Evolutionary conservation across 2,888 invertebrate genomes (phyloP), one percentile per base, ranked within the genome.

Genomic region (Neelides folsomi): DNA sequence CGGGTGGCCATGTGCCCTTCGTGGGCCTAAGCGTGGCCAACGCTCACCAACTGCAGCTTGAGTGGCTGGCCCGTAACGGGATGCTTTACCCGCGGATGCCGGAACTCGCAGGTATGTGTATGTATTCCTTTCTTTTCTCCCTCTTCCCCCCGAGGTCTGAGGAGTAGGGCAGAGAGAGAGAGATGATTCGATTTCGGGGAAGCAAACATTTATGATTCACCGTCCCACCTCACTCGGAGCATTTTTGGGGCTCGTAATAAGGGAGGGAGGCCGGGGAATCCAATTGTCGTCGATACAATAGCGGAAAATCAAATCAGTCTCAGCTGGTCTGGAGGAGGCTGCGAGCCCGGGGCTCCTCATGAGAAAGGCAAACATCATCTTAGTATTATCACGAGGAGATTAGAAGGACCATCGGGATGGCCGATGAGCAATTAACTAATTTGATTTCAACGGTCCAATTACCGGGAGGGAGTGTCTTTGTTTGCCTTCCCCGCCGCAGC

Each of bases 71-170:
- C 5, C 78, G 90, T 65, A 86, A 88, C 3, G 90, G 90, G 19
- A 89, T 92, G 86, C 79, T 90, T 62, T 90, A 90, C 68, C 89
- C 89, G 40, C 76, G 90, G 68, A 77, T 89, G 67, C 87, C 88
- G 0, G 88, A 88, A 67, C 70, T 88, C 47, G 80, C 86, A 66
- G 87, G 87, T 80, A 63, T 75, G 78, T 72, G 13, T 38, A 13
- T 46, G 15, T 15, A 41, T 37, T 40, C 13, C 10, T 49, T 41
- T 18, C 47, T 36, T 13, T 47, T 38, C 35, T 20, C 6, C 16
- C 20, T 16, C 19, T 43, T 43, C 9, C 9, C 12, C n/a, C 34
- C 45, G 20, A 45, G 44, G 45, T 45, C 44, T 43, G 42, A 19
- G 53, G 49, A 53, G 45, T 46, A 49, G 46, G 46, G 37, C 47